Conservation (phyloP, 1,140 invertebrate genomes). For the Globodera ellingtonae region DNA sequence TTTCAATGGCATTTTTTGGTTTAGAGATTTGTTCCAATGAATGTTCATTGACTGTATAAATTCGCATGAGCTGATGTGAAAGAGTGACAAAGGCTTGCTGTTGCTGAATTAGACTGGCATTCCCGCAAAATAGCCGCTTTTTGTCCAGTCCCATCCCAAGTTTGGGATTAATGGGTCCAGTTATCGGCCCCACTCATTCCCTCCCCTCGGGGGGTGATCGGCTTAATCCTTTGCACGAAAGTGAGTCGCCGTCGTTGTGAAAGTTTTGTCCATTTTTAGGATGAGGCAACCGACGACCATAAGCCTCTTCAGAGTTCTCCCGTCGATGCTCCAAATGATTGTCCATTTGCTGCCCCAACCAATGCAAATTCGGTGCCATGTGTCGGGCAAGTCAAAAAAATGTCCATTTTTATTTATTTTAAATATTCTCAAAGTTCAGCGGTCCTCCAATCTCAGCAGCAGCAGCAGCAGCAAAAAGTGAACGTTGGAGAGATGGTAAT, state of each 20-base stretch:
- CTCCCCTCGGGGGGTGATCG: no score
- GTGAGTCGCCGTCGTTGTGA: no score
- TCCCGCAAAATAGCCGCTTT: no score
- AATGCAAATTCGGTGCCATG: background rate
- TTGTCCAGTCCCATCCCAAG: no score
- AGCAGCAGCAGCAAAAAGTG: background rate
- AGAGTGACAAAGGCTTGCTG: background rate
- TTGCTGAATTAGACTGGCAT: no score
- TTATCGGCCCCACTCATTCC: no score
- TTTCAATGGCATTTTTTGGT: no score
- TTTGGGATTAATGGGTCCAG: no score
- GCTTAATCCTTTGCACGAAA: no score
- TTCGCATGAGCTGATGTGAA: no score
- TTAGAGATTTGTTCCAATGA: no score
- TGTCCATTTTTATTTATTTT: background rate
- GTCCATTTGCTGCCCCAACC: background rate
- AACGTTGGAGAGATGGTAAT: slow-evolving; percentile 8
- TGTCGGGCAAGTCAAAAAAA: background rate
- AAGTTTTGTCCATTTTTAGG: background rate
- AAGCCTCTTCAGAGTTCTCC: background rate
- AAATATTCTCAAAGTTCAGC: background rate
- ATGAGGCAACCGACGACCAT: background rate
- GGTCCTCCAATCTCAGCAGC: background rate
- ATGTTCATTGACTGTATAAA: no score
- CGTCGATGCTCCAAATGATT: background rate